phyloP scores from a whole-genome alignment of 2,113 vertebrate species.

The Phainopepla nitens region DNA sequence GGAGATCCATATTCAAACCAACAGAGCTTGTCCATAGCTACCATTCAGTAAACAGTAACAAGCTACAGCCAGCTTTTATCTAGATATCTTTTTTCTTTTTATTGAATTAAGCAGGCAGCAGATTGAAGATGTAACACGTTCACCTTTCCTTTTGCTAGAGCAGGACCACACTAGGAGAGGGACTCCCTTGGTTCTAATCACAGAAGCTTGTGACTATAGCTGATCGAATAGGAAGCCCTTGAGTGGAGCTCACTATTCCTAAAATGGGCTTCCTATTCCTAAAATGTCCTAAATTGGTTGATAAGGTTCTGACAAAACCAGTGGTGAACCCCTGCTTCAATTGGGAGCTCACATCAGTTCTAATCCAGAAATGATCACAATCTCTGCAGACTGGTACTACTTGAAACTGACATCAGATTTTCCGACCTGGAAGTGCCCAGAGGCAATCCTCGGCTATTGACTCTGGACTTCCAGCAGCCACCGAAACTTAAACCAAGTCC shows the following conservation, averaged over 20 bases:
- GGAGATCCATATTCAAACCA: not conserved
- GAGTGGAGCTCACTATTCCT: too few relatives aligned
- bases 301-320: not conserved
- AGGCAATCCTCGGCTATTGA: rapidly evolving
- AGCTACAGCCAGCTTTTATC: not conserved
- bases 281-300: not conserved
- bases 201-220: not conserved
- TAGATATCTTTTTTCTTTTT: not conserved
- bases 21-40: not conserved
- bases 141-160: not conserved
- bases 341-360: not conserved
- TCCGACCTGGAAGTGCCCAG: not conserved
- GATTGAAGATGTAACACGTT: not conserved
- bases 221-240: not conserved
- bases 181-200: not conserved
- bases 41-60: not conserved
- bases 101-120: not conserved
- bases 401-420: not conserved
- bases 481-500: not conserved
- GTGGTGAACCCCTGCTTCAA: not conserved
- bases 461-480: not conserved
- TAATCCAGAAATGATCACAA: not conserved
- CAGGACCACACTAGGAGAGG: not conserved
- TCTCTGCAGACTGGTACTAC: not conserved
- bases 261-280: too few relatives aligned